Percentiles rank a stretch among this genome's conserved stretches.
Evolutionary conservation across 2,888 invertebrate species (phyloP).

Genomic region (Dione juno): DNA sequence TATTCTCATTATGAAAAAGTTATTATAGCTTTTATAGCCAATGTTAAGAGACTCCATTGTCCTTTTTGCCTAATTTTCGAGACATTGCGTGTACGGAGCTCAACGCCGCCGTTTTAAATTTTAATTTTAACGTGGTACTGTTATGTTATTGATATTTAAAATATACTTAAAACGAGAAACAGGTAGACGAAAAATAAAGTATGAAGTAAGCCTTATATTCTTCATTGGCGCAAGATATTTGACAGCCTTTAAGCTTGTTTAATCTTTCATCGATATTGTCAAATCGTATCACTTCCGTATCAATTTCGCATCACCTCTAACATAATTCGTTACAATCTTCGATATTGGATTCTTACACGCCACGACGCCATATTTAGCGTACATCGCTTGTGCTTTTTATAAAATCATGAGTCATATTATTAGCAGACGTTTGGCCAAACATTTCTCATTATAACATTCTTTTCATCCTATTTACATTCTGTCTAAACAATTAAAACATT

Average conservation of each 20-base stretch:
- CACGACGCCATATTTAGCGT: conserved; percentile 39
- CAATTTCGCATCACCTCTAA: conserved; percentile 32
- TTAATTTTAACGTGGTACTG: no score
- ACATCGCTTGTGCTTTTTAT: conserved; percentile 23
- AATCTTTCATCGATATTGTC: background rate
- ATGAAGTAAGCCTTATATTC: no score
- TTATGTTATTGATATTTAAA: no score
- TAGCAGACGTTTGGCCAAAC: conserved; percentile 27
- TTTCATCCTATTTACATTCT: conserved; percentile 35
- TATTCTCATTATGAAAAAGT: no score
- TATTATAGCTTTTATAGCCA: no score
- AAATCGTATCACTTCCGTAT: conserved; percentile 23
- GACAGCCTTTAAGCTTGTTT: background rate
- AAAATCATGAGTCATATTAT: conserved; percentile 33
- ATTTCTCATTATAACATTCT: conserved; percentile 37
- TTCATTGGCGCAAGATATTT: no score
- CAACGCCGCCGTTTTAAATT: no score
- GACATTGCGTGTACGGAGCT: no score
- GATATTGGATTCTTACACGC: conserved; percentile 38
- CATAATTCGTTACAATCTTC: conserved; percentile 36
- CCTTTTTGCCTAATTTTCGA: no score
- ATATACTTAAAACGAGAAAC: no score
- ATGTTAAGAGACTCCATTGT: no score
- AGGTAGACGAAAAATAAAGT: no score
- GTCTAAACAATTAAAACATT: conserved; percentile 29